Base-by-base conservation (phyloP, 2,797 vertebrate species). In the Florisuga fusca region DNA sequence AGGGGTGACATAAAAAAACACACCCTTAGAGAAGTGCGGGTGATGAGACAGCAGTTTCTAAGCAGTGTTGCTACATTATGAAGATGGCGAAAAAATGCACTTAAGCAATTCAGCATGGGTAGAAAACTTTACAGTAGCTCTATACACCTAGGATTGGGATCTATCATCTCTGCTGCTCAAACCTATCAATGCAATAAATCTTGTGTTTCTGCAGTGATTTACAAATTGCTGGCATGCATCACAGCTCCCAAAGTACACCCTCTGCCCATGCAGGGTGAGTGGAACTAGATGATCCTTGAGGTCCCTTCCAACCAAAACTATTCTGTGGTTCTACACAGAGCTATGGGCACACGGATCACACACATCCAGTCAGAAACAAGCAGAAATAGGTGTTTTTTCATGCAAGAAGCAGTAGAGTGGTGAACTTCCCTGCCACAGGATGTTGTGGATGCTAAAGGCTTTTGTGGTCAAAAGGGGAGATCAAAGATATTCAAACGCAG, bases 11-110 rank as follows among this genome's bases (percentile, higher is more conserved):
- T 69, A 58, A 73, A 93, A 53, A 67, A 36, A 4, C 3, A 54
- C 12, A 33, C 15, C 67, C 38, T 69, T 81, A 53, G 27, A 86
- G 66, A 89, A 89, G 87, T 69, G 64, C 25, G 87, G 62, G 83
- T 92, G 75, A 71, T 87, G 57, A 87, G 46, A 85, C 5, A 85
- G 33, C 59, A 48, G 84, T 89, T 83, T 94, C 92, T 64, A 93
- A 80, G 78, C 63, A 89, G 38, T 51, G 82, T 93, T 93, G 79
- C 89, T 89, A 93, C 87, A 76, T n/a, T 87, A 84, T 55, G 46
- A 89, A 66, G 46, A 92, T n/a, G 21, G 58, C 6, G 9, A 53
- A 29, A 50, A 57, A 63, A 36, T 8, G 14, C 17, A 80, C 67
- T 76, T 77, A 92, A 93, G 54, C 46, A 81, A 89, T 41, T 8